Conservation (phyloP, 2,113 vertebrate species). For the Nesogale talazaci region DNA sequence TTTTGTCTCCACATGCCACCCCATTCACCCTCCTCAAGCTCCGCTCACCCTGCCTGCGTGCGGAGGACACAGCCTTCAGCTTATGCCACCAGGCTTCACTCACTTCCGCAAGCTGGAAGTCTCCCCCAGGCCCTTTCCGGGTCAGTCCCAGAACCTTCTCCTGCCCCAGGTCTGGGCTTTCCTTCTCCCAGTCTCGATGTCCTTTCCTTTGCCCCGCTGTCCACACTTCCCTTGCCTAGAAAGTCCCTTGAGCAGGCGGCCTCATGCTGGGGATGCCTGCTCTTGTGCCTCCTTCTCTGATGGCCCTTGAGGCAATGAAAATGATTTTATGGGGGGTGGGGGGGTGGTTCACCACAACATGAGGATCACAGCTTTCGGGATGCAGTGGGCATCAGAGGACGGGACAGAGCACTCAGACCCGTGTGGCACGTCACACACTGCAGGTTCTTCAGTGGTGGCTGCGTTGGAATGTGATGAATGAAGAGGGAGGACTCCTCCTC, state of each 20-base stretch:
- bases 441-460: no score
- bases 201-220: background rate
- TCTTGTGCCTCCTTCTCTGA: background rate
- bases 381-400: background rate
- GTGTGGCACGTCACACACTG: background rate
- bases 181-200: background rate
- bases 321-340: no score
- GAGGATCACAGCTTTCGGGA: background rate
- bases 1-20: accelerated
- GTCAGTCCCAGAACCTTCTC: background rate
- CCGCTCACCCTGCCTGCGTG: no score
- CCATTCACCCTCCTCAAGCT: background rate
- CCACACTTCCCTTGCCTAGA: background rate
- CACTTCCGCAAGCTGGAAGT: background rate
- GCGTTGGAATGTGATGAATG: background rate
- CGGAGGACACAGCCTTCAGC: background rate
- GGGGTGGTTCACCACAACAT: no score
- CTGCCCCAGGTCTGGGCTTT: background rate
- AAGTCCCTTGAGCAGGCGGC: background rate
- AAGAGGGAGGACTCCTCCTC: background rate
- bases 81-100: background rate
- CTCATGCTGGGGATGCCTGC: background rate
- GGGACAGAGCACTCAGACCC: background rate
- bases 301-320: no score
- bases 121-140: background rate